These are phyloP conservation scores for Philopotamus ludificatus DNA, from an alignment of 1,140 invertebrate genomes.

Conservation along the genomic window DNA sequence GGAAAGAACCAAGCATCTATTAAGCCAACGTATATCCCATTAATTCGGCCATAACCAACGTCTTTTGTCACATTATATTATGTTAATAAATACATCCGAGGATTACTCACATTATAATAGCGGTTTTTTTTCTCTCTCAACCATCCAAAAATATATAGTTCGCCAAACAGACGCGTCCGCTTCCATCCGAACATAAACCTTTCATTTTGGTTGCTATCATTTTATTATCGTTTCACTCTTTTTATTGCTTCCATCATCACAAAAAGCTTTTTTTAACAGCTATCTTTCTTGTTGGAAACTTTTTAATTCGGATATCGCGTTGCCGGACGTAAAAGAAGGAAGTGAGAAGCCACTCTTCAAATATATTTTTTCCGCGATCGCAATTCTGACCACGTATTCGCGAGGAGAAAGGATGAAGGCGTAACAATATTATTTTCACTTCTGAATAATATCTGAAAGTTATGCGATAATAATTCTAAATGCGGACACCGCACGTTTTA, in stretches of 20 bases:
- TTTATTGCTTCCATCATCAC: constrained; percentile 34
- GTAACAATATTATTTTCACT: not conserved
- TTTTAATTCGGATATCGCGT: constrained; percentile 21
- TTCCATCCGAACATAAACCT: constrained; percentile 30
- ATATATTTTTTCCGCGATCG: constrained; percentile 15
- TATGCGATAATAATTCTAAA: not conserved
- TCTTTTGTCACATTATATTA: not conserved
- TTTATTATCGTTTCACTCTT: constrained; percentile 33
- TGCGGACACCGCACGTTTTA: too few relatives aligned
- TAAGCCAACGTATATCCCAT: not conserved
- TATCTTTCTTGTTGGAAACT: constrained; percentile 18
- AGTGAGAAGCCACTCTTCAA: constrained; percentile 1
- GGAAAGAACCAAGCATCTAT: not conserved
- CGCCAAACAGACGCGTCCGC: constrained; percentile 19
- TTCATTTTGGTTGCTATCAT: constrained; percentile 33
- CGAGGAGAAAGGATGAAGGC: constrained; percentile 11
- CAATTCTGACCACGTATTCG: constrained; percentile 10
- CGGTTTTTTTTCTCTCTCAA: not conserved
- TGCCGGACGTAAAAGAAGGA: not conserved
- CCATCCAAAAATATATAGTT: constrained; percentile 33
- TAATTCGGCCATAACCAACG: not conserved
- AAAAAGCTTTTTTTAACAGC: constrained; percentile 27
- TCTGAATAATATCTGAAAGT: not conserved
- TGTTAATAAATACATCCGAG: not conserved
- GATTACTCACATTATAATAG: constrained; percentile 17